Evolutionary conservation across 2,888 invertebrate genomes (phyloP).

Genomic region (Stratiomys singularior): DNA sequence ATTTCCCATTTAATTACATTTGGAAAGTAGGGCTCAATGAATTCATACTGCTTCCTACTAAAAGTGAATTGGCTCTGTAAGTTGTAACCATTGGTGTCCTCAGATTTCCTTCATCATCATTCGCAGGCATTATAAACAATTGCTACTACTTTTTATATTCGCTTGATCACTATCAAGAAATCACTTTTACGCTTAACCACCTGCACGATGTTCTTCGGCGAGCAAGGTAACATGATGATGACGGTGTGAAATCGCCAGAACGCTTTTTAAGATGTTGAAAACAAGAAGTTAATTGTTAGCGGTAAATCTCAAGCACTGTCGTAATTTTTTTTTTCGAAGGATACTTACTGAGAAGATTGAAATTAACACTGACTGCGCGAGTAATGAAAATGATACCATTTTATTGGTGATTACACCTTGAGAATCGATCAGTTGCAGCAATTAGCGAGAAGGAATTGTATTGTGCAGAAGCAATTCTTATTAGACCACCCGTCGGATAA

Average conservation of each 20-base stretch:
- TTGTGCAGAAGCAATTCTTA: not conserved
- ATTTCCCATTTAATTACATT: too few relatives aligned
- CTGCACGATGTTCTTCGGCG: not conserved
- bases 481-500: constrained; percentile 7
- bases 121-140: not conserved
- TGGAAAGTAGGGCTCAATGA: too few relatives aligned
- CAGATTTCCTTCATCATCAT: not conserved
- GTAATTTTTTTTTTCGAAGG: not conserved
- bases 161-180: not conserved
- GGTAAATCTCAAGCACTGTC: not conserved
- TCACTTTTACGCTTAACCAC: not conserved
- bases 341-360: constrained; percentile 21
- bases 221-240: not conserved
- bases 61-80: too few relatives aligned
- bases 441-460: not conserved
- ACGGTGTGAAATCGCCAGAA: not conserved
- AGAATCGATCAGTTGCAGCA: constrained; percentile 31
- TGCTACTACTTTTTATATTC: not conserved
- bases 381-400: constrained; percentile 25
- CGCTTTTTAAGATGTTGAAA: not conserved
- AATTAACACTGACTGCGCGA: constrained; percentile 4
- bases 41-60: too few relatives aligned
- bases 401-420: not conserved
- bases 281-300: constrained; percentile 9
- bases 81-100: too few relatives aligned